Conservation (phyloP, 2,113 vertebrate species). For the Spermophilus dauricus region DNA sequence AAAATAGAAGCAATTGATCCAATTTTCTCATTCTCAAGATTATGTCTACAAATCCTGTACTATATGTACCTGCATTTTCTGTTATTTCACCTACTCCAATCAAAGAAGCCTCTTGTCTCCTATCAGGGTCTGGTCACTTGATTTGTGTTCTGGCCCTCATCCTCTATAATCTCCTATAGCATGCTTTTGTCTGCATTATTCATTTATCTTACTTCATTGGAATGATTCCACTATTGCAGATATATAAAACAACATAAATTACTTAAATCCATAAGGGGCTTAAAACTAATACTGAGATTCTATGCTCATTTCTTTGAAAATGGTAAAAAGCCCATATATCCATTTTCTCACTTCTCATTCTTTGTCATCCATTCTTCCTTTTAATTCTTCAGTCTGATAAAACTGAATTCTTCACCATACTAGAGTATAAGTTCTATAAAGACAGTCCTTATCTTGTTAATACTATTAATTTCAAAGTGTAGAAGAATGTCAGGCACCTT, state of each 20-base stretch:
- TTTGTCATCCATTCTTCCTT: not conserved
- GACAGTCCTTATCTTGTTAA: not conserved
- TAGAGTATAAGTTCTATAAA: not conserved
- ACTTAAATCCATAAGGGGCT: not conserved
- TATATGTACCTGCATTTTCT: not conserved
- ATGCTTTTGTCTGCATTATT: not conserved
- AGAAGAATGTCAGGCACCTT: not conserved
- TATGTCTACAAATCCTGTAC: not conserved
- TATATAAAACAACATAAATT: not conserved
- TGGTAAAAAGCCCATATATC: not conserved
- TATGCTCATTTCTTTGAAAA: not conserved
- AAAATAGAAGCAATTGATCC: not conserved
- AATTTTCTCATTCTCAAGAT: not conserved
- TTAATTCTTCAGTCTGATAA: not conserved
- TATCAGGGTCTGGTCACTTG: not conserved
- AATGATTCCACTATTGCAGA: not conserved
- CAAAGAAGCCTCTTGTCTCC: not conserved
- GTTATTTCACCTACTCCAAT: not conserved
- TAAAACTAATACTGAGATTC: not conserved
- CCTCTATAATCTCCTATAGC: not conserved
- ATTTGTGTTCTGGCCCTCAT: not conserved
- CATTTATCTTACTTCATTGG: not conserved
- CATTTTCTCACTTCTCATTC: not conserved
- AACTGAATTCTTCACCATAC: not conserved
- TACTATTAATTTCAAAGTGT: not conserved